Percentiles rank a stretch among this genome's conserved stretches.
These are phyloP conservation scores for Drosophila elegans DNA, from an alignment of 1,140 invertebrate genomes.

Conservation along the genomic window DNA sequence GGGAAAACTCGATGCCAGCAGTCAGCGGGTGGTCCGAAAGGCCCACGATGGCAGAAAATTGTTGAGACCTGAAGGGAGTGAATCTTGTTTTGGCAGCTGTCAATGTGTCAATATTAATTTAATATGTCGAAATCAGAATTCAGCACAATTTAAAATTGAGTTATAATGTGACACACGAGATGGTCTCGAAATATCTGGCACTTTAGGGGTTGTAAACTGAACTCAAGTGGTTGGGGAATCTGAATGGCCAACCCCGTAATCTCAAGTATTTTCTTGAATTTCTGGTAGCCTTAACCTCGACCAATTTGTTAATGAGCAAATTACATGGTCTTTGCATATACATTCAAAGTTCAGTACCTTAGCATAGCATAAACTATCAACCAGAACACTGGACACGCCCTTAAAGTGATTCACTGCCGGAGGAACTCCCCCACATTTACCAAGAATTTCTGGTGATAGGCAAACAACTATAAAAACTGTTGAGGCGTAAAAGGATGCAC, in stretches of 20 bases:
- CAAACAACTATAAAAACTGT: slow-evolving; percentile 68
- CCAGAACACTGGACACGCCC: slow-evolving; percentile 45
- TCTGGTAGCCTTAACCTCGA: slow-evolving; percentile 12
- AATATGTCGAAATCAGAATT: slow-evolving; percentile 78
- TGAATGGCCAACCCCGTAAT: slow-evolving; percentile 3
- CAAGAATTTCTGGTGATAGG: slow-evolving; percentile 40
- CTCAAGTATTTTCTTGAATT: slow-evolving; percentile 5
- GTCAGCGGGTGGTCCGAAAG: slow-evolving; percentile 20
- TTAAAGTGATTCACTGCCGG: slow-evolving; percentile 32
- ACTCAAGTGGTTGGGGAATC: slow-evolving; percentile 33
- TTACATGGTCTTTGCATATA: slow-evolving; percentile 66
- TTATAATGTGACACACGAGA: slow-evolving; percentile 62
- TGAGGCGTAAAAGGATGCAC: slow-evolving; percentile 76
- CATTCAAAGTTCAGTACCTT: slow-evolving; percentile 59
- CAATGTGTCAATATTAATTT: slow-evolving; percentile 83
- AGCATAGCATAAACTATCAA: slow-evolving; percentile 37
- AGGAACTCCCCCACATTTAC: slow-evolving; percentile 17
- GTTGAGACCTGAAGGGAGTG: slow-evolving; percentile 16
- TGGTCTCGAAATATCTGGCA: slow-evolving; percentile 14
- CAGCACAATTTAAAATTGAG: slow-evolving; percentile 78
- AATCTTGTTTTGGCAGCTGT: slow-evolving; percentile 77
- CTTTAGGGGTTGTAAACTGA: slow-evolving; percentile 30
- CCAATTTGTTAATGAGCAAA: slow-evolving; percentile 75
- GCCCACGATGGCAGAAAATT: slow-evolving; percentile 26
- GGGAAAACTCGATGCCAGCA: slow-evolving; percentile 1